Conservation (phyloP, 2,888 invertebrate species). For the Poecilobothrus nobilitatus region DNA sequence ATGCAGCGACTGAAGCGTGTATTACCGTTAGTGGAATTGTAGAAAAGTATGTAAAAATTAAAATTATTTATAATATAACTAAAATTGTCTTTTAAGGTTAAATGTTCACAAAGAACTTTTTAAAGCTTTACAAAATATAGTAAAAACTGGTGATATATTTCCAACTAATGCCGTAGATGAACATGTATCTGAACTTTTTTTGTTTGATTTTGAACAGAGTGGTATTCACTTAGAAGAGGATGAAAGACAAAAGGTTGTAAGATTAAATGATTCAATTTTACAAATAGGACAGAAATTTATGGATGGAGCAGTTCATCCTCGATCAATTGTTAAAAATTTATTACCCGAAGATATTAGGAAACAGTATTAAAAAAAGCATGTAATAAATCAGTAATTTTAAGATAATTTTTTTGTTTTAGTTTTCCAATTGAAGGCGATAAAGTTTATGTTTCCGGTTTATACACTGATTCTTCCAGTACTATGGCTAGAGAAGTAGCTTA, state of each 20-base stretch:
- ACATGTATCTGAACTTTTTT: slow-evolving; percentile 79
- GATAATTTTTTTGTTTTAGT: slow-evolving; percentile 31
- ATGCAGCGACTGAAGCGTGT: slow-evolving; percentile 85
- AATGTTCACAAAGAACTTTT: slow-evolving; percentile 86
- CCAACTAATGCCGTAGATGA: slow-evolving; percentile 65
- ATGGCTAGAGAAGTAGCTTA: slow-evolving; percentile 81
- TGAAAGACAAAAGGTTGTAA: slow-evolving; percentile 66
- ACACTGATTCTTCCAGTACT: slow-evolving; percentile 72
- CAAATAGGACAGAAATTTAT: slow-evolving; percentile 77
- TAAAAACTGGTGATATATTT: slow-evolving; percentile 59
- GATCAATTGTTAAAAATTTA: slow-evolving; percentile 53
- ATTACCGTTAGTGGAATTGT: slow-evolving; percentile 83
- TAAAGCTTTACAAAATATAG: slow-evolving; percentile 61
- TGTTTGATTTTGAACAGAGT: slow-evolving; percentile 96
- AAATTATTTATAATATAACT: neutral
- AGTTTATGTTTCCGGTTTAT: slow-evolving; percentile 68
- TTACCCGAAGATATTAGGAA: slow-evolving; percentile 66
- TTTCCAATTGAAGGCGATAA: slow-evolving; percentile 61
- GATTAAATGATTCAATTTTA: slow-evolving; percentile 77
- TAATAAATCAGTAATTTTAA: slow-evolving; percentile 5
- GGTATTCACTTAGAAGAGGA: slow-evolving; percentile 85
- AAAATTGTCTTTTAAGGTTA: slow-evolving; percentile 50
- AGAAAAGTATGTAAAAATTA: slow-evolving; percentile 60
- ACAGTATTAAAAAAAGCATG: slow-evolving; percentile 47
- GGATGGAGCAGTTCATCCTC: slow-evolving; percentile 61